A percentile compares a stretch with the other conserved stretches of the same genome.
Evolutionary conservation across 2,797 vertebrate species (phyloP).

Genomic region (Trematomus bernacchii): DNA sequence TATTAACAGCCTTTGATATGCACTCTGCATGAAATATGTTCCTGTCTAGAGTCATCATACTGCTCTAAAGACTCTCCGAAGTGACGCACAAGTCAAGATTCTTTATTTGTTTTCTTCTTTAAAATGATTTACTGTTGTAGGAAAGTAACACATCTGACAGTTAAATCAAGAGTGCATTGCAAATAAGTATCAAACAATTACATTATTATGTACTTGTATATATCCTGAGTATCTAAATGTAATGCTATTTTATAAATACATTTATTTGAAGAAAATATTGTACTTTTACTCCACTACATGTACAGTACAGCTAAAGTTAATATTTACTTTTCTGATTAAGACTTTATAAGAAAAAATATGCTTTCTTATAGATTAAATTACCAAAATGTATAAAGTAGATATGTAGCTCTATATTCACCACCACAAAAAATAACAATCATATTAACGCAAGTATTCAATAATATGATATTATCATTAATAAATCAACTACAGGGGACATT

Average conservation of each 20-base stretch:
- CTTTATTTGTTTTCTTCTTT: background rate
- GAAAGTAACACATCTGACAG: background rate
- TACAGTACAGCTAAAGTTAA: background rate
- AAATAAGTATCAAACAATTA: background rate
- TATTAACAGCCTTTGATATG: slow-evolving; percentile 50
- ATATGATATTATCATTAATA: no score
- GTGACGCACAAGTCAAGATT: background rate
- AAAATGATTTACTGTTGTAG: background rate
- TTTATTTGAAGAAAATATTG: background rate
- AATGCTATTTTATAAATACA: background rate
- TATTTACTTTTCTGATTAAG: slow-evolving; percentile 1
- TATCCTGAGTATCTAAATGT: background rate
- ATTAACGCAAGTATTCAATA: no score
- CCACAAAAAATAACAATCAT: no score
- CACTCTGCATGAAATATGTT: slow-evolving; percentile 42
- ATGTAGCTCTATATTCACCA: no score
- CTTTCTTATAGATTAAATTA: no score
- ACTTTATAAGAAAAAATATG: background rate
- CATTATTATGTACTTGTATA: background rate
- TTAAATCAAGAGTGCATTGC: background rate
- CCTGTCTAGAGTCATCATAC: slow-evolving; percentile 18
- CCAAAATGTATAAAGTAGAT: no score
- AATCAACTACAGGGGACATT: no score
- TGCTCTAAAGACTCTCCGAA: slow-evolving; percentile 15
- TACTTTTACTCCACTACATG: background rate